These are phyloP conservation scores for Amphiura filiformis DNA, from an alignment of 35 echinoderm and acorn worm genomes.

Conservation along the genomic window DNA sequence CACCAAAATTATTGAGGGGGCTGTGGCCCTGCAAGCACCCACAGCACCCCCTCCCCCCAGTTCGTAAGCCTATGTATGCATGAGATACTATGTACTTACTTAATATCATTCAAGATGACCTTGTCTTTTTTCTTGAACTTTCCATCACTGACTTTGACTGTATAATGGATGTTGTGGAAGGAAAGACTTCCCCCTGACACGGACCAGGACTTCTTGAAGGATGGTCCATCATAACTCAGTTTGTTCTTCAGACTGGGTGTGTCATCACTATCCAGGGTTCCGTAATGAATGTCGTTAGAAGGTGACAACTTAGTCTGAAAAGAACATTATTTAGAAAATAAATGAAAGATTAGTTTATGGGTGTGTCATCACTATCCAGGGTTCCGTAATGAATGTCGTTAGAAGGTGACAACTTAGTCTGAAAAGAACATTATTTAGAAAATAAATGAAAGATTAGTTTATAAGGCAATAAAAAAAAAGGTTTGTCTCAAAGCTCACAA, in stretches of 20 bases:
- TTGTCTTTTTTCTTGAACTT: not conserved
- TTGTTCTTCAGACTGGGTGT: not conserved
- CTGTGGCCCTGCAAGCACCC: too few relatives aligned
- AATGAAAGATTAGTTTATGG: too few relatives aligned
- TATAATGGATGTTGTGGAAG: constrained; percentile 39
- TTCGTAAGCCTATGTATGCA: too few relatives aligned
- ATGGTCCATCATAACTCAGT: not conserved
- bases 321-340: too few relatives aligned
- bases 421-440: too few relatives aligned
- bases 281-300: not conserved
- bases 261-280: not conserved
- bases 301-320: not conserved
- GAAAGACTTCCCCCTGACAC: constrained; percentile 17
- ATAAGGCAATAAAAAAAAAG: too few relatives aligned
- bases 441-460: too few relatives aligned
- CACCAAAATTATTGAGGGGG: too few relatives aligned
- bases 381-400: not conserved
- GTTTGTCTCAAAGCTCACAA: too few relatives aligned
- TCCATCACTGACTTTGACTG: constrained; percentile 17
- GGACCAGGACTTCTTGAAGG: not conserved
- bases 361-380: not conserved
- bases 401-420: not conserved
- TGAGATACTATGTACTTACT: constrained; percentile 17
- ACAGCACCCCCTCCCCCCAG: too few relatives aligned
- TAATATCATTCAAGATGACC: constrained; percentile 17